These are phyloP conservation scores for Mormyrus hasselquistii DNA, from an alignment of 2,797 vertebrate species.

Conservation along the genomic window DNA sequence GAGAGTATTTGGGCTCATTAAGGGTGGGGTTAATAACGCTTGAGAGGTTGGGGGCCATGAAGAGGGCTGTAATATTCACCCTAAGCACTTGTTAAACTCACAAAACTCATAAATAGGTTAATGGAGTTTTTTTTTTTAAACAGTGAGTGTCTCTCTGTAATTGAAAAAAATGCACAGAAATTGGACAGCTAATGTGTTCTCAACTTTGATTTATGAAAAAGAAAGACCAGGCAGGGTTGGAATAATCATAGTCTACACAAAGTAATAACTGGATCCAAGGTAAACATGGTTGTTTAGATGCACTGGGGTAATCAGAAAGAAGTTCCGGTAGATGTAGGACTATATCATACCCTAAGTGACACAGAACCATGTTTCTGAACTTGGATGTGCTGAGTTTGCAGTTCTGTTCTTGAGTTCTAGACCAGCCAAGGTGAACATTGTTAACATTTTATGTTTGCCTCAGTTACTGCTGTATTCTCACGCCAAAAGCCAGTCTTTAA, in stretches of 20 bases:
- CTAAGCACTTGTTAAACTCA: slow-evolving; percentile 33
- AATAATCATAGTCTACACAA: background rate
- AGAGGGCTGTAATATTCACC: slow-evolving; percentile 28
- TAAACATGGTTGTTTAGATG: background rate
- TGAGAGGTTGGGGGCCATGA: slow-evolving; percentile 31
- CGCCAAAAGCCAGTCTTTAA: slow-evolving; percentile 43
- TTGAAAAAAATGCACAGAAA: slow-evolving; percentile 44
- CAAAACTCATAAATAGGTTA: slow-evolving; percentile 45
- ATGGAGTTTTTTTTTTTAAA: slow-evolving; percentile 42
- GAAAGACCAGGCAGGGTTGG: background rate
- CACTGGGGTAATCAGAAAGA: background rate
- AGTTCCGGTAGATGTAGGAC: background rate
- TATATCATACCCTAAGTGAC: background rate
- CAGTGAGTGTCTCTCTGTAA: slow-evolving; percentile 37
- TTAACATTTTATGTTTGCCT: slow-evolving; percentile 41
- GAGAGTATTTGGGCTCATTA: slow-evolving; percentile 26
- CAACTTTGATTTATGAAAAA: slow-evolving; percentile 15
- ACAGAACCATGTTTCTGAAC: slow-evolving; percentile 1
- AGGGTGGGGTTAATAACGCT: slow-evolving; percentile 34
- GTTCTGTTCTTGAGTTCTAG: slow-evolving; percentile 23
- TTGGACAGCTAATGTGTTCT: slow-evolving; percentile 32
- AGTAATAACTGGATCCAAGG: background rate
- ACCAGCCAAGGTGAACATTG: slow-evolving; percentile 33
- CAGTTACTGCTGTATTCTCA: slow-evolving; percentile 31
- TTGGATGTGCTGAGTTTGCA: slow-evolving; percentile 19